Base-by-base conservation (phyloP, 2,797 vertebrate genomes). In the Glyptemys insculpta region DNA sequence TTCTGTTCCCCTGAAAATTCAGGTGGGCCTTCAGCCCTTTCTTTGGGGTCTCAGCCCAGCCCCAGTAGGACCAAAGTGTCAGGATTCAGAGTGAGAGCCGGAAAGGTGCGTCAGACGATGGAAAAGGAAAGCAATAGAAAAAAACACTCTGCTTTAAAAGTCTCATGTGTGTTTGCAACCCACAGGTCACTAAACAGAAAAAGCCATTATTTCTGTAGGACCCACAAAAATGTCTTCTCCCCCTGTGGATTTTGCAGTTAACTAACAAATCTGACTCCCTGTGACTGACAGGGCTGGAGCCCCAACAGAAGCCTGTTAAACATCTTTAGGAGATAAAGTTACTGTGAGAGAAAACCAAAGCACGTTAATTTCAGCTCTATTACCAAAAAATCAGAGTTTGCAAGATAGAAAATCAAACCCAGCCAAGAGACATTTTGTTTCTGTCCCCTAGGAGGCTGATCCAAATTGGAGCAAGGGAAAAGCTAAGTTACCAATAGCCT, bases 1-100 rank as follows among this genome's bases (percentile, higher is more conserved):
- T 97, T 95, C 97, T 95, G 95, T 97, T 96, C 50, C 80, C 93
- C 72, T 93, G 79, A 93, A 97, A 94, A 86, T 72, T 88, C 96
- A 95, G 93, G 87, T 95, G 95, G 93, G 91, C 92, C 96, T 93
- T 96, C 90, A 97, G 85, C 9, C 81, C 92, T 91, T 89, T 92
- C 89, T 92, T 86, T 6, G 6, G 90, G 87, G 91, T 81, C 93
- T 96, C 94, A 80, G 82, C 92, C 94, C n/a, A 93, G 91, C 96
- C 94, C 87, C 91, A 83, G 92, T 87, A 7, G 88, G 88, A 97
- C 57, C 93, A 62, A 90, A 94, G 96, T 72, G 95, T 95, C 95
- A 94, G 93, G 94, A 96, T 94, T 91, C 94, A 90, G 65, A 95
- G 93, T 3, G 74, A 88, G 93, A 91, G 89, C 88, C 95, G 88